Evolutionary conservation across 2,797 vertebrate species (phyloP).

Genomic region (Microcaecilia unicolor): DNA sequence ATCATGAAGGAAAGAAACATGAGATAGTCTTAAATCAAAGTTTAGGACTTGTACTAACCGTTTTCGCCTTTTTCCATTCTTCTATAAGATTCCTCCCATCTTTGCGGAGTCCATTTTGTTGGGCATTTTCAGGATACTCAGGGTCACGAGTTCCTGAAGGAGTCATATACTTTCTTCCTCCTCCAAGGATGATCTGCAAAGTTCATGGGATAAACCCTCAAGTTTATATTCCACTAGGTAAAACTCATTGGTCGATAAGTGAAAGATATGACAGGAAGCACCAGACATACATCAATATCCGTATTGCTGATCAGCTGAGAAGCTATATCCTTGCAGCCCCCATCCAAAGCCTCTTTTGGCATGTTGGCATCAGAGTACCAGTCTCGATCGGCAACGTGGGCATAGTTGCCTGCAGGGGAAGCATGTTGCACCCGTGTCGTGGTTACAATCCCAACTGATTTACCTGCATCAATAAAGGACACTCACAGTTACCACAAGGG

Average conservation of each 20-base stretch:
- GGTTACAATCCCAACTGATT: conserved; percentile 67
- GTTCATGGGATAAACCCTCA: no score
- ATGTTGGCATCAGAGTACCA: conserved; percentile 62
- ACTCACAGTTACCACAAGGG: not conserved
- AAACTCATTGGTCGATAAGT: no score
- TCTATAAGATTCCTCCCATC: conserved; percentile 51
- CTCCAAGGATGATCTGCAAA: conserved; percentile 63
- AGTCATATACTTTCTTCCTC: conserved; percentile 66
- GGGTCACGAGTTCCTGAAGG: conserved; percentile 31
- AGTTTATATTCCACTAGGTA: no score
- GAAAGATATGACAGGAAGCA: no score
- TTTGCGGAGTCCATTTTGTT: not conserved
- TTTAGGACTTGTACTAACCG: conserved; percentile 31
- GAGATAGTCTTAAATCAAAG: no score
- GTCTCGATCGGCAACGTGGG: conserved; percentile 42
- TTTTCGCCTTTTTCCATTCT: conserved; percentile 47
- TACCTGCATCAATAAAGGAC: conserved; percentile 38
- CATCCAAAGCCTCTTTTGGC: conserved; percentile 3
- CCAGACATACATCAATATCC: conserved; percentile 52
- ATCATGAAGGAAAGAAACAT: no score
- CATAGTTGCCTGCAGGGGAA: conserved; percentile 55
- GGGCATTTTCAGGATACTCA: conserved; percentile 33
- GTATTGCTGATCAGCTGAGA: conserved; percentile 60
- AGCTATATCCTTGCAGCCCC: conserved; percentile 58
- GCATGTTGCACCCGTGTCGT: conserved; percentile 70